Percentiles rank a stretch among this genome's conserved stretches.
These are phyloP conservation scores for Ptilodon capucinus DNA, from an alignment of 2,888 invertebrate species.

Conservation along the genomic window DNA sequence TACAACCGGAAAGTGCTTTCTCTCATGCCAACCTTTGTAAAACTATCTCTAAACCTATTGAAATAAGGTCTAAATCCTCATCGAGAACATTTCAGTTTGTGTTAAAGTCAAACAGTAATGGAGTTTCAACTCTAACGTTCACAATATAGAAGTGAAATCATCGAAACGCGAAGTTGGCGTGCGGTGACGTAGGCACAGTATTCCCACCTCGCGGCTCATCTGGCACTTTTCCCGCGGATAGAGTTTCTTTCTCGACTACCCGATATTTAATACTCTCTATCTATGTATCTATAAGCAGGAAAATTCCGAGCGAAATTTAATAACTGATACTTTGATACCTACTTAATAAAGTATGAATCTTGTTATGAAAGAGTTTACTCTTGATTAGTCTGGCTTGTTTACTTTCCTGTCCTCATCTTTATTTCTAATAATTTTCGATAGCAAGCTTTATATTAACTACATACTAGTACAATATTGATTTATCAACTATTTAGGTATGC, in stretches of 20 bases:
- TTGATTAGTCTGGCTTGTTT: too few species aligned
- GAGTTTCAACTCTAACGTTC: constrained; percentile 51
- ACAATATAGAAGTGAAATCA: constrained; percentile 46
- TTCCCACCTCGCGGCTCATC: constrained; percentile 60
- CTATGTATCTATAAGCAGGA: constrained; percentile 31
- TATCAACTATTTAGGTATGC: neutral
- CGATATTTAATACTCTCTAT: constrained; percentile 56
- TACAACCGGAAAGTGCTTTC: constrained; percentile 80
- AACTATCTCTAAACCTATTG: constrained; percentile 48
- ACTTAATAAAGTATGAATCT: too few species aligned
- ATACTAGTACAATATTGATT: too few species aligned
- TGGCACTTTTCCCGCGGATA: constrained; percentile 72
- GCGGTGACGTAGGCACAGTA: constrained; percentile 57
- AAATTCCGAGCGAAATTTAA: constrained; percentile 57
- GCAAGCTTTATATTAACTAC: too few species aligned
- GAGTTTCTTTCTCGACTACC: constrained; percentile 61
- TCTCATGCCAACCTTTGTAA: constrained; percentile 53
- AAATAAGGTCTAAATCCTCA: constrained; percentile 48
- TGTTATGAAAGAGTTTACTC: neutral
- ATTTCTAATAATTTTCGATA: neutral
- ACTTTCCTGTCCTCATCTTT: neutral
- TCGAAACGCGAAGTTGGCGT: constrained; percentile 27
- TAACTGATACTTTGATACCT: too few species aligned
- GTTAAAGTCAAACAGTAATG: constrained; percentile 20
- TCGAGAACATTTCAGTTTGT: constrained; percentile 5